These are phyloP conservation scores for Oophaga pumilio DNA, from an alignment of 2,113 vertebrate species.

Conservation along the genomic window DNA sequence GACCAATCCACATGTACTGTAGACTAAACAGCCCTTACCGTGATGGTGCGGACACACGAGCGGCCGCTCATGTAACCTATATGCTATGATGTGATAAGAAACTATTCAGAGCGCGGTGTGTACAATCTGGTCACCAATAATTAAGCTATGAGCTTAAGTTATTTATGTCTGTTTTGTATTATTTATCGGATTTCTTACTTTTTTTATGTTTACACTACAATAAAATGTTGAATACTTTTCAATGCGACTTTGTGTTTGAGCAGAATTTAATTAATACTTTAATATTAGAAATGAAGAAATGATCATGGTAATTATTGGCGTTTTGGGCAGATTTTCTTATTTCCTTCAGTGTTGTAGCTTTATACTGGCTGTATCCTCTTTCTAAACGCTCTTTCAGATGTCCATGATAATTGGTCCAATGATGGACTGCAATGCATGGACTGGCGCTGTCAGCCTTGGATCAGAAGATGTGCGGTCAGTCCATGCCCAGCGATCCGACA, in stretches of 20 bases:
- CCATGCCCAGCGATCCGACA: no score
- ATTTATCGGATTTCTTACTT: slow-evolving; percentile 14
- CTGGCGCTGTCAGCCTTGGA: no score
- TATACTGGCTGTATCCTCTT: no score
- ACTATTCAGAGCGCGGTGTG: not conserved
- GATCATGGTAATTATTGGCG: not conserved
- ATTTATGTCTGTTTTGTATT: not conserved
- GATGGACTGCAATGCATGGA: no score
- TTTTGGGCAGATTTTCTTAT: not conserved
- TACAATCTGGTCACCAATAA: not conserved
- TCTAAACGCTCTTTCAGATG: no score
- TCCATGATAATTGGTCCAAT: no score
- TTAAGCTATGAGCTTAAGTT: not conserved
- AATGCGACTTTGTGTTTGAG: not conserved
- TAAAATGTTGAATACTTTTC: slow-evolving; percentile 3
- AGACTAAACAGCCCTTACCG: not conserved
- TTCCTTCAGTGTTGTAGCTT: no score
- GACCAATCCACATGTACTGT: not conserved
- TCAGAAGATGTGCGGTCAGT: no score
- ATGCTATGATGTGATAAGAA: not conserved
- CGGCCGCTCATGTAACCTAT: not conserved
- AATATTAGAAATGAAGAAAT: not conserved
- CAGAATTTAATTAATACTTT: not conserved
- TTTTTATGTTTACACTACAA: slow-evolving; percentile 16
- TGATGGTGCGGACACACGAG: not conserved